phyloP scores from a whole-genome alignment of 2,888 invertebrate genomes.

The Abscondita cerata region DNA sequence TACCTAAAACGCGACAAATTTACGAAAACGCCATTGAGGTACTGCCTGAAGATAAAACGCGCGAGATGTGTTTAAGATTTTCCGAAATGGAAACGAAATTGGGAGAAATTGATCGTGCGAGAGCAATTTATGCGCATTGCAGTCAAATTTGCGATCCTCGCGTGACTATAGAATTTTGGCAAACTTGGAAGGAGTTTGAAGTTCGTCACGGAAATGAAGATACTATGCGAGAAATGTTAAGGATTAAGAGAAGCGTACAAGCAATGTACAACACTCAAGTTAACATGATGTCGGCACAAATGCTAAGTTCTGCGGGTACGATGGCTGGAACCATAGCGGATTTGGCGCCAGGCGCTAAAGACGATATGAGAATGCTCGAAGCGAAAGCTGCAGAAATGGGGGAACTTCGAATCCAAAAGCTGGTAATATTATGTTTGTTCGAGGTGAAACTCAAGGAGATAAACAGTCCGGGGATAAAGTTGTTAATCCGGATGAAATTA shows the following conservation, averaged over 20 bases:
- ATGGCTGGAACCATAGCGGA: constrained; percentile 74
- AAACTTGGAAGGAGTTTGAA: constrained; percentile 99
- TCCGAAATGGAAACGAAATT: constrained; percentile 98
- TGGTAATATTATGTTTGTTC: constrained; percentile 82
- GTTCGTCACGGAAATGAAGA: constrained; percentile 99
- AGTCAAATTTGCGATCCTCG: constrained; percentile 99
- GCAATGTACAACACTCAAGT: constrained; percentile 97
- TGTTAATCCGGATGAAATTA: constrained; percentile 87
- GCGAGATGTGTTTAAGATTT: constrained; percentile 96
- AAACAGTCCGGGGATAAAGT: constrained; percentile 71
- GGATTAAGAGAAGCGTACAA: constrained; percentile 96
- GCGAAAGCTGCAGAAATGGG: constrained; percentile 79
- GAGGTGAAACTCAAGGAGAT: constrained; percentile 82
- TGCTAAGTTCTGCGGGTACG: constrained; percentile 79
- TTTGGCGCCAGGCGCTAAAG: constrained; percentile 77
- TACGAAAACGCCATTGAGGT: constrained; percentile 98
- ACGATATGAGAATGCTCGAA: constrained; percentile 89
- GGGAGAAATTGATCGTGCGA: constrained; percentile 96
- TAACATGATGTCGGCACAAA: constrained; percentile 99
- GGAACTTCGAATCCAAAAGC: constrained; percentile 56
- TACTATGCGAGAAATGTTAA: constrained; percentile 97
- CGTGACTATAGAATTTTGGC: constrained; percentile 95
- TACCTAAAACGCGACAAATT: constrained; percentile 95
- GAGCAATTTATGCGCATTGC: constrained; percentile 97
- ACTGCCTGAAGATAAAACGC: constrained; percentile 86